Evolutionary conservation across 2,113 vertebrate genomes (phyloP), one percentile per base, ranked within the genome.

Genomic region (Alectura lathami): DNA sequence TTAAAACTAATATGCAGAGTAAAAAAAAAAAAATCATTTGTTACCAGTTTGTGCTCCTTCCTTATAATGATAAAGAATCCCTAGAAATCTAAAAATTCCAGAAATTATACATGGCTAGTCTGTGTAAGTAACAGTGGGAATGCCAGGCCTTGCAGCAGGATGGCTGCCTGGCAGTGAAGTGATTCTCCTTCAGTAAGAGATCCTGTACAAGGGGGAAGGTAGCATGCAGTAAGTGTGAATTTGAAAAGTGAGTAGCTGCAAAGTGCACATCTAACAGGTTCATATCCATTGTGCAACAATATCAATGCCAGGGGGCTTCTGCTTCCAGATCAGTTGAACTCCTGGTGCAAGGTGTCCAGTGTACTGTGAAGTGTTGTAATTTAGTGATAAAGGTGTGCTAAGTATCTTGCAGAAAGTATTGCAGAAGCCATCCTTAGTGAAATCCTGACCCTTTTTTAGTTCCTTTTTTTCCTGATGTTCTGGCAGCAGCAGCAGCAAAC

Each of bases 241-340:
- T 47, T 66, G 1, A 2, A 67, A 73, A 29, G 2, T 5, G 26
- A 34, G 11, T 12, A 21, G 36, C 69, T 27, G 17, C 11, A 0
- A 36, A 62, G n/a, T 32, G 14, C 29, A 12, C 0, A 0, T 21
- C 13, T 26, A 54, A 51, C 20, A 7, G 7, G 45, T 15, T 57
- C 34, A 16, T 34, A 34, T 5, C 57, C 32, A 6, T 4, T 43
- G n/a, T 87, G 60, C 43, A 81, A 20, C 38, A 56, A 0, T 22
- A 13, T 16, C 17, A 15, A 9, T 74, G 56, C 26, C 15, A 20
- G 40, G 38, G 11, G 42, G 34, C 59, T 53, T 23, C 15, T 74
- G 32, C 23, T 78, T 51, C 22, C 0, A 2, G 23, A 24, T 70
- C 40, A 29, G 48, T 45, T 30, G 26, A 32, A 51, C 38, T 64